Evolutionary conservation across 2,888 invertebrate species (phyloP), one percentile per base, ranked within the genome.

Genomic region (Apoda limacodes): DNA sequence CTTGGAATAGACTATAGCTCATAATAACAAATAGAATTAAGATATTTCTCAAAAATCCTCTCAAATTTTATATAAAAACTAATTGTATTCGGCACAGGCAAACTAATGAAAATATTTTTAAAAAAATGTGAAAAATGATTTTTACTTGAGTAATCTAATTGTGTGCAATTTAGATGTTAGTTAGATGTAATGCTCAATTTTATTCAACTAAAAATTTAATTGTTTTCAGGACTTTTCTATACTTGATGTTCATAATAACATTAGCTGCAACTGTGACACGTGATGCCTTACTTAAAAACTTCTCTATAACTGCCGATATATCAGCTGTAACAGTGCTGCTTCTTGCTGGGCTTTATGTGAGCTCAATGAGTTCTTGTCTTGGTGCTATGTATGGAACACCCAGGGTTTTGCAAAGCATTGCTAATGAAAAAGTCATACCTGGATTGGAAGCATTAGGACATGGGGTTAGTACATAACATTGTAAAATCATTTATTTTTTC

Each of bases 351-450:
- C 84, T 98, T 30, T 98, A 98, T 68, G 94, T 98, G 9, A 95
- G 95, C 30, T 96, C 96, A 10, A 92, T 98, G 85, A 96, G 96
- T 23, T 94, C 95, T 25, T 95, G 96, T 59, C 85, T 98, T 49
- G 97, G 96, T 7, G 94, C 96, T 20, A 92, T 98, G 88, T 97
- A 98, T 57, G 97, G 97, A 3, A 95, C 97, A 2, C 96, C 97
- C 0, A 83, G 97, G 45, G 95, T 98, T 2, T 75, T 97, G 15
- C 97, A 98, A 67, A 94, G 95, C 40, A 96, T 98, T 47, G 95
- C 98, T 23, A 90, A 92, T 58, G 97, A 98, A 65, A 95, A 91
- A 70, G 95, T 96, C 21, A 93, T 98, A 50, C 98, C 97, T 4
- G 88, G 93, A 46, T 88, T 97, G 46, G 89, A 88, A 46, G 81